phyloP scores from a whole-genome alignment of 2,888 invertebrate species.

The Anoplius nigerrimus region DNA sequence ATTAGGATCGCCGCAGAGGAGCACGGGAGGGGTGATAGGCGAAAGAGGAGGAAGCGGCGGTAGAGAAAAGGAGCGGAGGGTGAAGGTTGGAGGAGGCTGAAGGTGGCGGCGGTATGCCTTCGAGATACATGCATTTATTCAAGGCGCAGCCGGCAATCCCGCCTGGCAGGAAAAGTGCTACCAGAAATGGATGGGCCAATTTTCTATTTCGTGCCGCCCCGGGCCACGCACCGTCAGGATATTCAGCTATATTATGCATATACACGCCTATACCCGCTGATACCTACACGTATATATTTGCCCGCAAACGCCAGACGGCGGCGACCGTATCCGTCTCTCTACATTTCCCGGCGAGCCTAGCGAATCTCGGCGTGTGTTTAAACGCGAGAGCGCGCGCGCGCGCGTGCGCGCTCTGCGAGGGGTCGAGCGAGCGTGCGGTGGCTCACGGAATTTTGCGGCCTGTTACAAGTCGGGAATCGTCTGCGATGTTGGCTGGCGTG shows the following conservation, averaged over 20 bases:
- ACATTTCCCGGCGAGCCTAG: no score
- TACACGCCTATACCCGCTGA: constrained; percentile 27
- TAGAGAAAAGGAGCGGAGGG: background rate
- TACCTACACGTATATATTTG: constrained; percentile 12
- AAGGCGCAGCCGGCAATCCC: constrained; percentile 60
- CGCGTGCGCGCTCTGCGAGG: no score
- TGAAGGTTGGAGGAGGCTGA: background rate
- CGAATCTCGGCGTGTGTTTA: no score
- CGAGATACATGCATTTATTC: constrained; percentile 69
- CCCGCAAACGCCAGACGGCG: background rate
- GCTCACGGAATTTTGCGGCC: no score
- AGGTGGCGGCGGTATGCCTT: constrained; percentile 45
- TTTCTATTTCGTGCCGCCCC: constrained; percentile 64
- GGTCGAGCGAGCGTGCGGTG: no score
- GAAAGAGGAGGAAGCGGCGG: background rate
- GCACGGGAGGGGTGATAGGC: constrained; percentile 15
- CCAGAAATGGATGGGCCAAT: constrained; percentile 71
- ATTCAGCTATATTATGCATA: constrained; percentile 46
- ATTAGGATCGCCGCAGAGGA: background rate
- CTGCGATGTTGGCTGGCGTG: constrained; percentile 1
- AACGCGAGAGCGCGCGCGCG: no score
- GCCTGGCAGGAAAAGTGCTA: constrained; percentile 61
- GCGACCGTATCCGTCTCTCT: no score
- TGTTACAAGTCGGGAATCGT: constrained; percentile 20
- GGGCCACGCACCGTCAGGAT: constrained; percentile 44